A percentile compares a stretch with the other conserved stretches of the same genome.
Evolutionary conservation across 2,113 vertebrate genomes (phyloP).

Genomic region (Triplophysa tibetana): DNA sequence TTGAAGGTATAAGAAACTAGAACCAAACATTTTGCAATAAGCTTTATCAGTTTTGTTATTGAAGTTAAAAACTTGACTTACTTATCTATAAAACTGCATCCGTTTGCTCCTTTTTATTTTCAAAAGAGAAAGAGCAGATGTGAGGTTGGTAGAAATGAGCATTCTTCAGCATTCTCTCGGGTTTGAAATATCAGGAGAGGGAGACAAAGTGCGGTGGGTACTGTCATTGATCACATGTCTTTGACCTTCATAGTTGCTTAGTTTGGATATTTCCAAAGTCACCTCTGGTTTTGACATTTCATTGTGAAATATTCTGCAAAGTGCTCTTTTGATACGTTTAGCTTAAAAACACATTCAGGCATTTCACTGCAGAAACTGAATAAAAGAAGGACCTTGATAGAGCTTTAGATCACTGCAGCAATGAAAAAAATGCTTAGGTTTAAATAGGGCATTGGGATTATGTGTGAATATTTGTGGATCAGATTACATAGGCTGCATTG

Average conservation of each 20-base stretch:
- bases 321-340: conserved; percentile 13
- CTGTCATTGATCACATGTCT: conserved; percentile 44
- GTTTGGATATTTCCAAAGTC: conserved; percentile 51
- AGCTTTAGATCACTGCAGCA: conserved; percentile 25
- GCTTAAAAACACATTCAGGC: neutral
- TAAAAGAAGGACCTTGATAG: conserved; percentile 1
- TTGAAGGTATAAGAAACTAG: neutral
- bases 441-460: conserved; percentile 41
- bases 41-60: neutral
- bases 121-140: neutral
- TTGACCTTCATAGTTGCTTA: conserved; percentile 53
- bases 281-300: conserved; percentile 22
- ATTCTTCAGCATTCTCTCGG: conserved; percentile 46
- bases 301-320: conserved; percentile 11
- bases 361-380: neutral
- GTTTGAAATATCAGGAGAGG: conserved; percentile 54
- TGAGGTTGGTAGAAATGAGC: conserved; percentile 26
- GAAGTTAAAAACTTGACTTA: conserved; percentile 11
- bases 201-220: conserved; percentile 46
- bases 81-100: neutral
- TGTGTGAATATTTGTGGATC: conserved; percentile 46
- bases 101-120: neutral
- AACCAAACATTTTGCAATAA: neutral
- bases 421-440: conserved; percentile 19
- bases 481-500: conserved; percentile 39